Conservation (phyloP, 2,797 vertebrate genomes). For the Dipus sagitta region DNA sequence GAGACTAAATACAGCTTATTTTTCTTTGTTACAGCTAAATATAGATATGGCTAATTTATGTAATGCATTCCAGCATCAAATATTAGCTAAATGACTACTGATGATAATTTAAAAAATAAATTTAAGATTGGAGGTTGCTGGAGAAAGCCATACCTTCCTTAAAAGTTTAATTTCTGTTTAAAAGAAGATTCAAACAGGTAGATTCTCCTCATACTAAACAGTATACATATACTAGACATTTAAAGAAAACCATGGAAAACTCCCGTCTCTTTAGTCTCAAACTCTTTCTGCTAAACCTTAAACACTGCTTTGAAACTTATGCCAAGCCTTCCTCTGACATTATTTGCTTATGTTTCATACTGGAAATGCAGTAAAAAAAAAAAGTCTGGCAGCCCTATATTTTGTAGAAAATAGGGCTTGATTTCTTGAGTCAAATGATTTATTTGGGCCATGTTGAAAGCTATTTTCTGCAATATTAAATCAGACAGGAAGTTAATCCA, state of each 20-base stretch:
- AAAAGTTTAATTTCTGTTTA: slow-evolving; percentile 48
- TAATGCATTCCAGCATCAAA: slow-evolving; percentile 36
- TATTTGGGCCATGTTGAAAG: slow-evolving; percentile 69
- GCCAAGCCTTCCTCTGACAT: slow-evolving; percentile 17
- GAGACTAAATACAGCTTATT: slow-evolving; percentile 38
- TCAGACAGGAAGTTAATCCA: slow-evolving; percentile 72
- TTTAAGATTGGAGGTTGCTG: slow-evolving; percentile 55
- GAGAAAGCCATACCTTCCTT: slow-evolving; percentile 24
- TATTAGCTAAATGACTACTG: slow-evolving; percentile 53
- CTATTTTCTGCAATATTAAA: slow-evolving; percentile 71
- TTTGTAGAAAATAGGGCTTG: slow-evolving; percentile 59
- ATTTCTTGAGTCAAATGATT: slow-evolving; percentile 74
- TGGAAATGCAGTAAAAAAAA: neutral
- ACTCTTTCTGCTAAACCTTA: slow-evolving; percentile 22
- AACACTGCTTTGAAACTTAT: slow-evolving; percentile 53
- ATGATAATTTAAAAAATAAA: slow-evolving; percentile 52
- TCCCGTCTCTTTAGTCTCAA: slow-evolving; percentile 9
- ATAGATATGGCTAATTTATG: slow-evolving; percentile 55
- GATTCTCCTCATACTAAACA: neutral
- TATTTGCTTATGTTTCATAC: slow-evolving; percentile 45
- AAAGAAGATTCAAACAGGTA: slow-evolving; percentile 25
- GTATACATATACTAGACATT: neutral
- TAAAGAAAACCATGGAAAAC: slow-evolving; percentile 56
- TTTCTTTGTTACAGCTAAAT: slow-evolving; percentile 55
- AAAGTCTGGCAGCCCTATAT: slow-evolving; percentile 37